Evolutionary conservation across 2,888 invertebrate genomes (phyloP), one percentile per base, ranked within the genome.

Genomic region (Mimas tiliae): DNA sequence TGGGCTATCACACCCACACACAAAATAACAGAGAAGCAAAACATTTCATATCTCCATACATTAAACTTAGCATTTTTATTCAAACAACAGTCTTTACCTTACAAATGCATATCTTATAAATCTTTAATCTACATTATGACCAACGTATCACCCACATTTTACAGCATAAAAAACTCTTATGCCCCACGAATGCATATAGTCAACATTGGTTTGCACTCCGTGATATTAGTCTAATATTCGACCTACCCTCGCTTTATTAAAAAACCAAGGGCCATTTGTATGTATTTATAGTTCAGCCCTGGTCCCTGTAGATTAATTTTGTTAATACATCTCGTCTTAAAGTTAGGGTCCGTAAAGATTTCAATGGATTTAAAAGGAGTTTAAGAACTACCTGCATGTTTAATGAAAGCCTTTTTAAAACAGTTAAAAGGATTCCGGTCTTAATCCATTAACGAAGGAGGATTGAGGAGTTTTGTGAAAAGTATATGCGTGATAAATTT

Each of bases 161-260:
- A 74, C 75, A 73, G 74, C 82, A 84, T 85, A 91, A 91, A 89
- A 89, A 88, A 83, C 70, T 71, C 75, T 74, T 69, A 78, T 82
- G 80, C 82, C 79, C 79, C 71, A 75, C 77, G 82, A 81, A 79
- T 83, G 77, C 85, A 83, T 80, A 38, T 38, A 90, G 87, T 90
- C 85, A 86, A 93, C 93, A 93, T 89, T 81, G 89, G 91, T 92
- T 92, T 91, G 92, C 93, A 93, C 93, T 93, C 87, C 84, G 81
- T 85, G 85, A 89, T 93, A 93, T 93, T 91, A 86, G 86, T 76
- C 90, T 91, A 92, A 93, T 93, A 93, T 91, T 88, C 91, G 86
- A 83, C 87, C 84, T 86, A 89, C 91, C 93, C 92, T 85, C 85
- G 81, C 85, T 84, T 90, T 93, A 92, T 92, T 93, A 92, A 92